phyloP scores from a whole-genome alignment of 2,113 vertebrate species.

The Rhabdomys dilectus region DNA sequence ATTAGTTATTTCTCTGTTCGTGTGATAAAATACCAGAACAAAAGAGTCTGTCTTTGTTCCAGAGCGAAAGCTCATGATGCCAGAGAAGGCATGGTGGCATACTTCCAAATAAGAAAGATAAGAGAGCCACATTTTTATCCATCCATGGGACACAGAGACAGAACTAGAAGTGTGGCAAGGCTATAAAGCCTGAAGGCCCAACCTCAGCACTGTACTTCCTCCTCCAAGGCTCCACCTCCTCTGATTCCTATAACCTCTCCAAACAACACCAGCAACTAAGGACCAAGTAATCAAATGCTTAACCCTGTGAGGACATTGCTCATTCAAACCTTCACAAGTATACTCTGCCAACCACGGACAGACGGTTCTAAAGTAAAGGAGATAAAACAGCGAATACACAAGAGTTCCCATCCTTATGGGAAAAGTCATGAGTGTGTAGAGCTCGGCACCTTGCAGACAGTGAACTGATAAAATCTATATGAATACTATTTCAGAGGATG shows the following conservation, averaged over 20 bases:
- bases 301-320: background rate
- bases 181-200: background rate
- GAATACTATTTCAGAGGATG: constrained; percentile 22
- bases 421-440: background rate
- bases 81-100: background rate
- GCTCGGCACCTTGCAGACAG: background rate
- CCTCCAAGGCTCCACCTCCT: background rate
- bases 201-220: background rate
- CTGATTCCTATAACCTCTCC: background rate
- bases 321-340: background rate
- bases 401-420: no score
- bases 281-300: background rate
- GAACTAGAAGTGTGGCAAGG: background rate
- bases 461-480: background rate
- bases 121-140: background rate
- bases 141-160: background rate
- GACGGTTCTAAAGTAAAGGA: background rate
- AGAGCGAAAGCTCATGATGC: background rate
- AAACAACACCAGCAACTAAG: background rate
- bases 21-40: background rate
- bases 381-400: background rate
- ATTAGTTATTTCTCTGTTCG: background rate
- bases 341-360: background rate
- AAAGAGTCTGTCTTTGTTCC: background rate
- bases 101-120: background rate